phyloP scores from a whole-genome alignment of 2,888 invertebrate genomes.

The Luperina nickerlii region DNA sequence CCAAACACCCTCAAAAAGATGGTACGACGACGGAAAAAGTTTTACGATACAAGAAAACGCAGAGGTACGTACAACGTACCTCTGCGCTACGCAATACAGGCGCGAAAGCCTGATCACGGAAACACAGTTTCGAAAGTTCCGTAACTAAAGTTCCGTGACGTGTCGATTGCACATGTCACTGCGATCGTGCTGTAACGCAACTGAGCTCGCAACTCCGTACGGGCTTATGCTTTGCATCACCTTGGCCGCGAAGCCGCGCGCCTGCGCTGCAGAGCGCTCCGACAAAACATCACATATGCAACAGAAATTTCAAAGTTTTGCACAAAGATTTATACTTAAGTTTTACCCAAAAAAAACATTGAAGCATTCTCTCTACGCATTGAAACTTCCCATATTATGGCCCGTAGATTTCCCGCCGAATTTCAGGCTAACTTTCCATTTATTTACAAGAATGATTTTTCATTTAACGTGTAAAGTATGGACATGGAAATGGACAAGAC shows the following conservation, averaged over 20 bases:
- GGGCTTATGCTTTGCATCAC: slow-evolving; percentile 29
- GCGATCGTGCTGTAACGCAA: slow-evolving; percentile 29
- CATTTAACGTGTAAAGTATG: not conserved
- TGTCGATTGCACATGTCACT: slow-evolving; percentile 30
- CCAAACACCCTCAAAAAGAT: not conserved
- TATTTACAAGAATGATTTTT: not conserved
- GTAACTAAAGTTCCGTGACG: slow-evolving; percentile 29
- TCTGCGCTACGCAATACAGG: not conserved
- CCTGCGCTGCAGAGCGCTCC: slow-evolving; percentile 33
- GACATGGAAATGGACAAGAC: too few species aligned
- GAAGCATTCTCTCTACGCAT: not conserved
- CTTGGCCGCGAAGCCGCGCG: slow-evolving; percentile 35
- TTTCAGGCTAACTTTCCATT: not conserved
- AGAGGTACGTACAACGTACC: not conserved
- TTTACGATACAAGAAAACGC: not conserved
- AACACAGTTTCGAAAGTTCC: slow-evolving; percentile 24
- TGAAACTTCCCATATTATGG: not conserved
- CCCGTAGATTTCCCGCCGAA: too few species aligned
- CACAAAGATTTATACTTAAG: not conserved
- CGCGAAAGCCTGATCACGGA: slow-evolving; percentile 4
- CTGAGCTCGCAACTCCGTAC: slow-evolving; percentile 28
- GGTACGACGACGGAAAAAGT: slow-evolving; percentile 3
- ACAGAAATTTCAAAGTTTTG: slow-evolving; percentile 20
- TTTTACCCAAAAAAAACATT: not conserved
- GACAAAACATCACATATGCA: not conserved